Evolutionary conservation across 2,797 vertebrate genomes (phyloP).

Genomic region (Enteromius radiatus): DNA sequence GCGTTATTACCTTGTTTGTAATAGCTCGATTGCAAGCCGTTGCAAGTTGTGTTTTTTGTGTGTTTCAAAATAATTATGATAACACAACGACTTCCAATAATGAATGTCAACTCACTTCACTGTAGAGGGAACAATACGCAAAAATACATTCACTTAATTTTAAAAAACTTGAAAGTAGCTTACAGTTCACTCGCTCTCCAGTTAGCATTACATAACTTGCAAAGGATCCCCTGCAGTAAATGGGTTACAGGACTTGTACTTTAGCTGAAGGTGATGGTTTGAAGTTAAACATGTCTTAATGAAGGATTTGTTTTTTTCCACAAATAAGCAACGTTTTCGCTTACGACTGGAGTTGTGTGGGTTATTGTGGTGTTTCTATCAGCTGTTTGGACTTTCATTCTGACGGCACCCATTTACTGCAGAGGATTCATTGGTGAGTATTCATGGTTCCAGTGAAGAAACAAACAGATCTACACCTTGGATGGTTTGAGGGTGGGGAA

Average conservation of each 20-base stretch:
- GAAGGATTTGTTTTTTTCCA: not conserved
- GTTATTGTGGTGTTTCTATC: not conserved
- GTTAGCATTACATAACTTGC: not conserved
- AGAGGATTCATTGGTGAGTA: not conserved
- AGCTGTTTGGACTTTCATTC: not conserved
- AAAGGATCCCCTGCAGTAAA: not conserved
- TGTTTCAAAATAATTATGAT: not conserved
- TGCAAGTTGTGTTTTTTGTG: not conserved
- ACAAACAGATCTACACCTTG: not conserved
- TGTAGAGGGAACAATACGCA: not conserved
- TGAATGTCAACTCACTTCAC: not conserved
- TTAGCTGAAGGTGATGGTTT: not conserved
- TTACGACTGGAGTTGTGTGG: not conserved
- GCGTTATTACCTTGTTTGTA: not conserved
- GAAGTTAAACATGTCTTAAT: not conserved
- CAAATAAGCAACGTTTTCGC: too few relatives aligned
- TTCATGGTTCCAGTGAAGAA: too few relatives aligned
- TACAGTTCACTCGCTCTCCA: not conserved
- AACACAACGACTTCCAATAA: not conserved
- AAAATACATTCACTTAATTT: not conserved
- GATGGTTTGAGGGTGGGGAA: not conserved
- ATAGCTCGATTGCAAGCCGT: not conserved
- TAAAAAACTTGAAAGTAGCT: not conserved
- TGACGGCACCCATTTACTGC: not conserved
- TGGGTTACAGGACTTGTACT: not conserved